Conservation (phyloP, 2,113 vertebrate species). For the Solea solea region DNA sequence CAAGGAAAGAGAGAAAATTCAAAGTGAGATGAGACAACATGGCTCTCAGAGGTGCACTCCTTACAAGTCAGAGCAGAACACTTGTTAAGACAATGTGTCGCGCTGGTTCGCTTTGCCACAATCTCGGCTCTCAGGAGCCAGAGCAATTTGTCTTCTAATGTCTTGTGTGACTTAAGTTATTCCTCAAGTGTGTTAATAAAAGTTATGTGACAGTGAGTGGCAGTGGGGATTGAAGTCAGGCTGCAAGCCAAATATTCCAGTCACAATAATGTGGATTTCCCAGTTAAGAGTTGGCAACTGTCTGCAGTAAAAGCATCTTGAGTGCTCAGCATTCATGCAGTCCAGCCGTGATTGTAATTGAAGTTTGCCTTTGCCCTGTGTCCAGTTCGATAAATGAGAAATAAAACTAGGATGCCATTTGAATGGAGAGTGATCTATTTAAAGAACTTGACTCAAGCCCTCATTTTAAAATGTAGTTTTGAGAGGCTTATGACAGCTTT, state of each 20-base stretch:
- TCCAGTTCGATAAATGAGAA: constrained; percentile 44
- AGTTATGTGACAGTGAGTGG: constrained; percentile 64
- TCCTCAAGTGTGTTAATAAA: constrained; percentile 60
- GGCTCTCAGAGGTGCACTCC: constrained; percentile 39
- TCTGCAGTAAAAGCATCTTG: constrained; percentile 32
- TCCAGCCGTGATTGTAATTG: constrained; percentile 44
- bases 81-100: constrained; percentile 59
- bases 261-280: constrained; percentile 49
- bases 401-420: constrained; percentile 35
- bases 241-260: constrained; percentile 55
- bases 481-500: constrained; percentile 60
- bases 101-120: constrained; percentile 47
- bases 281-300: constrained; percentile 37
- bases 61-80: constrained; percentile 32
- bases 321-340: constrained; percentile 45
- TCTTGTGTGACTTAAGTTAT: constrained; percentile 54
- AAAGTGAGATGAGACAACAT: constrained; percentile 42
- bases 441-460: constrained; percentile 60
- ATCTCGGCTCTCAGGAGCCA: constrained; percentile 43
- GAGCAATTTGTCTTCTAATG: constrained; percentile 43
- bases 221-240: constrained; percentile 35
- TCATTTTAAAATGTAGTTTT: constrained; percentile 55
- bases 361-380: constrained; percentile 38
- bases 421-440: constrained; percentile 43
- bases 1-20: constrained; percentile 17